These are phyloP conservation scores for Drosophila fuyamai DNA, from an alignment of 1,140 invertebrate genomes.

Conservation along the genomic window DNA sequence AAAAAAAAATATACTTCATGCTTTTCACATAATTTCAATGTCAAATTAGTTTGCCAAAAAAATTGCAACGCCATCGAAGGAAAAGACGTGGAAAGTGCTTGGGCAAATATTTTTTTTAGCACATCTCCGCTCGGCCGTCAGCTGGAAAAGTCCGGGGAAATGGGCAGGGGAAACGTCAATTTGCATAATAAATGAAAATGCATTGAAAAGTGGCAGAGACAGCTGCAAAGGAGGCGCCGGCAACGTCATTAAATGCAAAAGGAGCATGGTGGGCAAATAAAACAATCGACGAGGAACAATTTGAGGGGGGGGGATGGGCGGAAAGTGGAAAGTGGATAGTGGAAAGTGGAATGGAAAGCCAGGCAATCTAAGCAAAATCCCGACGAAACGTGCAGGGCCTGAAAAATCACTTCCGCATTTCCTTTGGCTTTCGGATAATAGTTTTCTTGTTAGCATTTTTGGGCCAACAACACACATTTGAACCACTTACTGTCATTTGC, in stretches of 20 bases:
- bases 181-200: slow-evolving; percentile 83
- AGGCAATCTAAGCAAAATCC: slow-evolving; percentile 9
- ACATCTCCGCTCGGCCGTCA: slow-evolving; percentile 19
- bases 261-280: slow-evolving; percentile 35
- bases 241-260: slow-evolving; percentile 50
- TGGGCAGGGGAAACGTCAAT: slow-evolving; percentile 68
- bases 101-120: slow-evolving; percentile 63
- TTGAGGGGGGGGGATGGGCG: not conserved
- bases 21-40: slow-evolving; percentile 74
- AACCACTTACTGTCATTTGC: slow-evolving; percentile 59
- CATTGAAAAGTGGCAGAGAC: slow-evolving; percentile 79
- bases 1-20: slow-evolving; percentile 8
- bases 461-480: slow-evolving; percentile 40
- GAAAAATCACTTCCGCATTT: slow-evolving; percentile 55
- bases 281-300: slow-evolving; percentile 49
- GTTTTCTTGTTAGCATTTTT: slow-evolving; percentile 47
- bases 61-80: slow-evolving; percentile 5
- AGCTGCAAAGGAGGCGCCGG: slow-evolving; percentile 54
- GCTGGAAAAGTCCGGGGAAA: slow-evolving; percentile 30
- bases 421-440: slow-evolving; percentile 25
- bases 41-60: slow-evolving; percentile 70
- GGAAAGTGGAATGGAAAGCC: not conserved
- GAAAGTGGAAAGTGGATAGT: not conserved
- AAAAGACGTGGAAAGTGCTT: slow-evolving; percentile 29
- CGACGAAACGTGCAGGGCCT: slow-evolving; percentile 21